Evolutionary conservation across 1,140 invertebrate genomes (phyloP).

Genomic region (Bombus confusus): DNA sequence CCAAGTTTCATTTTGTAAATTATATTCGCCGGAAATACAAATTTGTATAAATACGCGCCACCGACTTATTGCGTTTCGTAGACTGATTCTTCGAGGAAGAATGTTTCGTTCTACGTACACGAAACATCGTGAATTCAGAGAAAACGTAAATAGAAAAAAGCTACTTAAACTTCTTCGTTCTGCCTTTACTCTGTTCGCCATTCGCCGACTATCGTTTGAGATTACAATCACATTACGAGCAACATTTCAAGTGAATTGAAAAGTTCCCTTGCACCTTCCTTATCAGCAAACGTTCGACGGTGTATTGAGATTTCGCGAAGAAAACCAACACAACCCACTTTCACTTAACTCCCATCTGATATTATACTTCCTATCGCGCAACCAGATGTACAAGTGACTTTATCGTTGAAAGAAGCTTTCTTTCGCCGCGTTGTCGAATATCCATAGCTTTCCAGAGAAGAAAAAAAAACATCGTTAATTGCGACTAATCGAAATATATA

Average conservation of each 20-base stretch:
- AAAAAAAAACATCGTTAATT: background rate
- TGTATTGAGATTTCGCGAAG: conserved; percentile 15
- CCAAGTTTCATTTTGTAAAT: too few species aligned
- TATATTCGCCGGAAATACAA: too few species aligned
- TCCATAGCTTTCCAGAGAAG: too few species aligned
- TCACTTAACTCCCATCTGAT: background rate
- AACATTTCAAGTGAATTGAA: conserved; percentile 41
- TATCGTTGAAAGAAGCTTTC: background rate
- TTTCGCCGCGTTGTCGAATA: background rate
- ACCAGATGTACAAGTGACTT: conserved; percentile 12
- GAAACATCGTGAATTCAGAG: background rate
- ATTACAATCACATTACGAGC: conserved; percentile 37
- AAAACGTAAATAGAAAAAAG: conserved; percentile 4
- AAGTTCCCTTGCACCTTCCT: conserved; percentile 27
- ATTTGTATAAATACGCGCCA: too few species aligned
- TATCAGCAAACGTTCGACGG: conserved; percentile 28
- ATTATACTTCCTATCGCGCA: background rate
- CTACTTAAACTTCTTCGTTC: conserved; percentile 2
- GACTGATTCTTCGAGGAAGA: too few species aligned
- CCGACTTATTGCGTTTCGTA: too few species aligned
- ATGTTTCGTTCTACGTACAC: too few species aligned
- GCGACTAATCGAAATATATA: background rate
- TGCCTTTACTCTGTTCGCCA: too few species aligned
- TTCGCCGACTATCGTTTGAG: background rate
- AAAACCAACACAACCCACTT: conserved; percentile 5